phyloP scores from a whole-genome alignment of 1,140 invertebrate genomes.

The Cyclina sinensis region DNA sequence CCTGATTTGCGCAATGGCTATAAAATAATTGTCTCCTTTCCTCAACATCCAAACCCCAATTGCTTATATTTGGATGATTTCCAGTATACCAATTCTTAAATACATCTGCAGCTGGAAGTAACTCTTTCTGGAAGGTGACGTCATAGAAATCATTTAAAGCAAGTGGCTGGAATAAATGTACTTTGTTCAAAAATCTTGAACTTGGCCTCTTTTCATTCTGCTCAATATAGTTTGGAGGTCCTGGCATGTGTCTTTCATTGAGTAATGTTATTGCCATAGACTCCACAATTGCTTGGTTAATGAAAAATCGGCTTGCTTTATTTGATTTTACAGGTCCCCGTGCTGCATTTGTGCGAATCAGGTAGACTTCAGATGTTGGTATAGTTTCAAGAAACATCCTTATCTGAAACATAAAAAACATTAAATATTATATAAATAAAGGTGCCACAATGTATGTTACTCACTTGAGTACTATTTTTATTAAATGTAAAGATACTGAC shows the following conservation, averaged over 20 bases:
- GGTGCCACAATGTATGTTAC: too few relatives aligned
- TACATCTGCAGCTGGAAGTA: not conserved
- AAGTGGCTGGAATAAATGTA: not conserved
- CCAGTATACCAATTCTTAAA: not conserved
- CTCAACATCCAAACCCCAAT: not conserved
- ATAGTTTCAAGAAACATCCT: slow-evolving; percentile 3
- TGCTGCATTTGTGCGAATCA: not conserved
- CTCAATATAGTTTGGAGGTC: not conserved
- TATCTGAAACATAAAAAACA: slow-evolving; percentile 13
- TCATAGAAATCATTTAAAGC: slow-evolving; percentile 27
- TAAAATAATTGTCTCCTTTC: not conserved
- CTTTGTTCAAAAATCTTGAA: not conserved
- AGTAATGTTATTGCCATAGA: not conserved
- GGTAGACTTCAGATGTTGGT: slow-evolving; percentile 21
- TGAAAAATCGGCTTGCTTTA: not conserved
- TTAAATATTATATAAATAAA: too few relatives aligned
- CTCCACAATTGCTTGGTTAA: slow-evolving; percentile 26
- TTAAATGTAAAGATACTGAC: too few relatives aligned
- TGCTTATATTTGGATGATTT: not conserved
- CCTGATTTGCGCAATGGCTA: not conserved
- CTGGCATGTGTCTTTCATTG: slow-evolving; percentile 12
- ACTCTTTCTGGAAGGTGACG: slow-evolving; percentile 4
- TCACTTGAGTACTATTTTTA: too few relatives aligned
- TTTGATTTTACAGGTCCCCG: not conserved
- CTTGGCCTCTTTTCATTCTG: not conserved